phyloP scores from a whole-genome alignment of 2,888 invertebrate species.

The Leuctra nigra region DNA sequence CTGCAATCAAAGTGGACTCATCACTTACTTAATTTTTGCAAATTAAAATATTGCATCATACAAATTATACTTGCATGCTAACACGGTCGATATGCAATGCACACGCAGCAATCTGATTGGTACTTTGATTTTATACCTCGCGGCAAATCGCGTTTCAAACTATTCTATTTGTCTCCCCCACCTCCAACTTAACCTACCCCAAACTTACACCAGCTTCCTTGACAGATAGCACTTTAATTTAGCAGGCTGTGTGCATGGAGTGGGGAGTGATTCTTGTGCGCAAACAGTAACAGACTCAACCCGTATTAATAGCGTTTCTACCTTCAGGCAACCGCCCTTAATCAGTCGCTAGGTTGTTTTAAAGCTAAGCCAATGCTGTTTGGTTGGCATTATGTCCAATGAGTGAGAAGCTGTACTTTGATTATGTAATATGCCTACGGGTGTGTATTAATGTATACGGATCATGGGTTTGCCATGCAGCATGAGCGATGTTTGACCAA shows the following conservation, averaged over 20 bases:
- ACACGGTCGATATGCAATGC: too few species aligned
- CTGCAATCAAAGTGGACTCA: too few species aligned
- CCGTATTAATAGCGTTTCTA: constrained; percentile 25
- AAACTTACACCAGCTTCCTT: not conserved
- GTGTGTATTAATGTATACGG: too few species aligned
- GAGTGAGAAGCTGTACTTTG: not conserved
- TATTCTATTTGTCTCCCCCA: not conserved
- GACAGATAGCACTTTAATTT: constrained; percentile 27
- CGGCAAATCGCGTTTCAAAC: too few species aligned
- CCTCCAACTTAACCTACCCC: not conserved
- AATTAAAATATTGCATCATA: too few species aligned
- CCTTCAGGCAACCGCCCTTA: constrained; percentile 24
- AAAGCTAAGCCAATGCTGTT: constrained; percentile 2
- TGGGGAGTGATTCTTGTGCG: not conserved
- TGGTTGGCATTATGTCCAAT: constrained; percentile 13
- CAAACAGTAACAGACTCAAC: constrained; percentile 5
- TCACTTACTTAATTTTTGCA: too few species aligned
- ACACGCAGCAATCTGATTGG: too few species aligned
- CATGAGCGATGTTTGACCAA: too few species aligned
- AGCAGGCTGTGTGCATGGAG: constrained; percentile 9
- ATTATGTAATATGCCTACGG: too few species aligned
- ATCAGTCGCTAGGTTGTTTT: constrained; percentile 21
- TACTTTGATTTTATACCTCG: too few species aligned
- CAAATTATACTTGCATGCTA: too few species aligned
- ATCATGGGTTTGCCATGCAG: too few species aligned